phyloP scores from a whole-genome alignment of 23 tunicate genomes.

The Corella eumyota region DNA sequence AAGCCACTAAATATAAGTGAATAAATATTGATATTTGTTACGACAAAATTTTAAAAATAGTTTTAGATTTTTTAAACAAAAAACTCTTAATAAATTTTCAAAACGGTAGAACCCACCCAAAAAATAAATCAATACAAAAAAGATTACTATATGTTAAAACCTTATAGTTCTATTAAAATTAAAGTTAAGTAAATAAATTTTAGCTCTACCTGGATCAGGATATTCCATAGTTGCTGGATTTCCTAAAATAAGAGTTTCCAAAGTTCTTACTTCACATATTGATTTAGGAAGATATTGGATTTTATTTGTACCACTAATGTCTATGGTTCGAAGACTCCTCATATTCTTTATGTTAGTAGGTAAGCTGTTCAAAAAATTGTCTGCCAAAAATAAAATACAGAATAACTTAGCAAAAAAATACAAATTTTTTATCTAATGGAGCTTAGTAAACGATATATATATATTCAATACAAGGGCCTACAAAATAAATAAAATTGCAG shows the following conservation, averaged over 20 bases:
- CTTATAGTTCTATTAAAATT: too few species aligned
- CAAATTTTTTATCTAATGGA: not conserved
- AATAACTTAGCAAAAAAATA: not conserved
- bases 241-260: conserved; percentile 56
- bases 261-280: conserved; percentile 60
- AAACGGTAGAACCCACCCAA: too few species aligned
- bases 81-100: too few species aligned
- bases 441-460: too few species aligned
- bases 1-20: too few species aligned
- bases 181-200: too few species aligned
- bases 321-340: conserved; percentile 53
- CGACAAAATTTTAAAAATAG: too few species aligned
- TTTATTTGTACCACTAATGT: conserved; percentile 76
- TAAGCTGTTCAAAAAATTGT: conserved; percentile 50
- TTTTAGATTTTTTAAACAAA: too few species aligned
- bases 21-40: too few species aligned
- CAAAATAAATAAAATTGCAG: too few species aligned
- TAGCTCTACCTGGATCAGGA: conserved; percentile 75
- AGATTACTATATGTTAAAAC: too few species aligned
- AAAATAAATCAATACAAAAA: conserved; percentile 3
- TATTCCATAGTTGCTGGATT: conserved; percentile 71
- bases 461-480: too few species aligned
- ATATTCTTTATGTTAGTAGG: conserved; percentile 35
- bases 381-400: conserved; percentile 11
- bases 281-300: conserved; percentile 71